Percentiles rank a stretch among this genome's conserved stretches.
phyloP scores from a whole-genome alignment of 23 tunicate species.

The Oikopleura dioica region DNA sequence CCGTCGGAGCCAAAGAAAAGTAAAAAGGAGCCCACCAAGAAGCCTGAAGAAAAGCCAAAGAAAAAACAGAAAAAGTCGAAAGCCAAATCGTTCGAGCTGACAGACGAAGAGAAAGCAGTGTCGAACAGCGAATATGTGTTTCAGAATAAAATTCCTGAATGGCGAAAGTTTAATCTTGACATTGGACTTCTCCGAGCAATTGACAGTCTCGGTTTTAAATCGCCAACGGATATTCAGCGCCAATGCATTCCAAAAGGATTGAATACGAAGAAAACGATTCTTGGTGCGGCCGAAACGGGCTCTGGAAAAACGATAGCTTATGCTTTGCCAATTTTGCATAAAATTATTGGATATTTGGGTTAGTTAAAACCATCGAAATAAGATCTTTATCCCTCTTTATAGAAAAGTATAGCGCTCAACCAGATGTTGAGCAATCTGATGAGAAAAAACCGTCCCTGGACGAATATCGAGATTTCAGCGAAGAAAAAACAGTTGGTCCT shows the following conservation, averaged over 20 bases:
- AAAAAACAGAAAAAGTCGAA: background rate
- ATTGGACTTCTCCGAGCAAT: background rate
- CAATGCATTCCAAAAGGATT: conserved; percentile 68
- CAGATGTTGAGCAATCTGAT: too few relatives aligned
- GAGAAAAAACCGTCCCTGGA: too few relatives aligned
- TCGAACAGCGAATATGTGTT: background rate
- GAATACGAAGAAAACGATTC: conserved; percentile 42
- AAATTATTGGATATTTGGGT: conserved; percentile 12
- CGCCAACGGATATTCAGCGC: conserved; percentile 46
- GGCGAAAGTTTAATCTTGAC: background rate
- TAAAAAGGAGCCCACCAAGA: background rate
- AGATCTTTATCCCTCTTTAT: too few relatives aligned
- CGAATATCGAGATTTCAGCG: too few relatives aligned
- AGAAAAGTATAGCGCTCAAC: too few relatives aligned
- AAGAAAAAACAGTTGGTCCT: too few relatives aligned
- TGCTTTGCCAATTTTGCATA: conserved; percentile 50
- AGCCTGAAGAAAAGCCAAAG: background rate
- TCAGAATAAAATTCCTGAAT: background rate
- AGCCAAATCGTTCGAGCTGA: background rate
- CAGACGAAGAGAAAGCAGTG: background rate
- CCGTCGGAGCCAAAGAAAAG: background rate
- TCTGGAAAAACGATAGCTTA: conserved; percentile 84
- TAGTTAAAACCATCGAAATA: too few relatives aligned
- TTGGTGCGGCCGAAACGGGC: conserved; percentile 52
- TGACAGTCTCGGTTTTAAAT: conserved; percentile 17